Evolutionary conservation across 2,797 vertebrate genomes (phyloP).

Genomic region (Falco naumanni): DNA sequence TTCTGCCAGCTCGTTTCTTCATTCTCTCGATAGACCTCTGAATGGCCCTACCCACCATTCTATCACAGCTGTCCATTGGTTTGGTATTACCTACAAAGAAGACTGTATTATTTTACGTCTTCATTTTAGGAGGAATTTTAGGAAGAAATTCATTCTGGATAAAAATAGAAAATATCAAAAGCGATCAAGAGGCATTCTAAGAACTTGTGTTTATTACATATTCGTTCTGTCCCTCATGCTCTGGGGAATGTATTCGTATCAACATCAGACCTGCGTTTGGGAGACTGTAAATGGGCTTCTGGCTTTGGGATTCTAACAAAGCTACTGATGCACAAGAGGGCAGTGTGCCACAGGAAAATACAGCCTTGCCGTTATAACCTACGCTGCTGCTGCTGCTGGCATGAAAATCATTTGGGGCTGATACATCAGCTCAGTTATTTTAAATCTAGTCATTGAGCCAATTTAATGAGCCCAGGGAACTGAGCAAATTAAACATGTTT

Average conservation of each 20-base stretch:
- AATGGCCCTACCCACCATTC: neutral
- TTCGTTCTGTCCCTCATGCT: neutral
- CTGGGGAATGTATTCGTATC: neutral
- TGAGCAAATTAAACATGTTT: constrained; percentile 73
- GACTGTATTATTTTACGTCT: neutral
- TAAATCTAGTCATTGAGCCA: constrained; percentile 47
- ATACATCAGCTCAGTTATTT: constrained; percentile 67
- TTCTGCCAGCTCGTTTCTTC: neutral
- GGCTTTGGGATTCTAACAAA: neutral
- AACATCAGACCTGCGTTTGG: neutral
- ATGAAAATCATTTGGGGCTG: constrained; percentile 17
- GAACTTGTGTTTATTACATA: neutral
- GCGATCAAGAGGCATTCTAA: neutral
- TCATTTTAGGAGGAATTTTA: neutral
- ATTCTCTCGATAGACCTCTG: neutral
- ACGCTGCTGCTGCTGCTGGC: neutral
- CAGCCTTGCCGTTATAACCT: neutral
- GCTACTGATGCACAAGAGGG: constrained; percentile 73
- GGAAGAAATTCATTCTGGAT: neutral
- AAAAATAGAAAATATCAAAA: neutral
- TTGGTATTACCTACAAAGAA: neutral
- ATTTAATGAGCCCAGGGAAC: constrained; percentile 70
- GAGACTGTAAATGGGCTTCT: neutral
- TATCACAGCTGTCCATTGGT: neutral
- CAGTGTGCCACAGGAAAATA: constrained; percentile 74